Base-by-base conservation (phyloP, 2,888 invertebrate species). In the Folsomia manolachei region DNA sequence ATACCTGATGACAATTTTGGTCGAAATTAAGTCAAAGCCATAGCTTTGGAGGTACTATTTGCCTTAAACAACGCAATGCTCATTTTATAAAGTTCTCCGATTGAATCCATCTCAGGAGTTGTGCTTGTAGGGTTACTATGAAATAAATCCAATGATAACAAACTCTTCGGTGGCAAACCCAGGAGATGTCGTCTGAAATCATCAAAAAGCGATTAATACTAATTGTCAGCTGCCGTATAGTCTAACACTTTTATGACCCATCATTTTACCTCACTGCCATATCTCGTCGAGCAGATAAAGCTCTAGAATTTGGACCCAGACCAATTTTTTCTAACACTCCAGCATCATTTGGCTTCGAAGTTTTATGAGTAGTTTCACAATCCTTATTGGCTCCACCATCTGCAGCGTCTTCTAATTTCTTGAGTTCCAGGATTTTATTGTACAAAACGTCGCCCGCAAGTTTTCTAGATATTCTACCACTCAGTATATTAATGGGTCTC, bases 251-350 rank as follows among this genome's bases (percentile, higher is more conserved):
- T n/a, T n/a, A n/a, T n/a, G n/a, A n/a, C n/a, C n/a, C 21, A 56
- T 56, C n/a, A 56, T 19, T 19, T 77, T 78, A 83, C 83, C 83
- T 81, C n/a, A 94, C 87, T 27, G 90, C 89, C 72, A 94, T 85
- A 83, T 94, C 94, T 68, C 90, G 87, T 21, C 93, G 87, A 7
- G 94, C 93, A 79, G 91, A 91, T 64, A 94, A 84, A 0, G 93
- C 94, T 19, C 91, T 87, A 27, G 91, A 89, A 81, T 89, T 90
- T 61, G 90, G 89, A 21, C 92, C 92, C 61, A 91, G 88, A 81
- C 79, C 80, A 60, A 77, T 74, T 25, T 72, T 78, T 56, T 77
- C 76, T 14, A 79, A 62, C 2, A 79, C 72, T 63, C 76, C 73
- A 27, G 77, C 79, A 9, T 74, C 60, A 23, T 71, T 63, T 67